Base-by-base conservation (phyloP, 2,113 vertebrate species). In the Actenoides hombroni region DNA sequence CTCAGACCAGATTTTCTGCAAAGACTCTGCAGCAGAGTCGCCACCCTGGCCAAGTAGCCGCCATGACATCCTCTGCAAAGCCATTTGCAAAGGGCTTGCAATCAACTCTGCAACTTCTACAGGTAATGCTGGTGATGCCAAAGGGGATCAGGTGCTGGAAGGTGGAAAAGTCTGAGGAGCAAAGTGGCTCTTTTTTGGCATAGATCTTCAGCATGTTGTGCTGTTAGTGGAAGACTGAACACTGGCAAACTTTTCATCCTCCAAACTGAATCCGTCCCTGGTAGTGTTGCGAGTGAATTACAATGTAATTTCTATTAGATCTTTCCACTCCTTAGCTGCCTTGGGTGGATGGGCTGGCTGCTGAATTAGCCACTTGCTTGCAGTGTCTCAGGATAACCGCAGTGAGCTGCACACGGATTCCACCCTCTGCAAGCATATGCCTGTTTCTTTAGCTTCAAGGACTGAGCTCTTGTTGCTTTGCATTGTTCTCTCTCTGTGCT, bases 371-470 rank as follows among this genome's bases (percentile, higher is more conserved):
- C 37, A 1, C 51, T 78, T 33, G 48, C 67, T 75, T 12, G 19
- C 35, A 5, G 53, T 16, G 14, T 60, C 70, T 94, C 82, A 48
- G 68, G 54, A 48, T 64, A 69, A 26, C 79, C 57, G 54, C 24
- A 28, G 61, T 53, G 74, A 67, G 57, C 65, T 65, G 70, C 81
- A 86, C 16, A 4, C 61, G 78, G 77, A 31, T 60, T 54, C 89
- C 61, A 67, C 20, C 19, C 23, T 60, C 73, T 35, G 42, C 40
- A 42, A 85, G 61, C 63, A 57, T 69, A 33, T 69, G 57, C 48
- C 48, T 54, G 39, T 67, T 81, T n/a, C 82, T 81, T 20, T 63
- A 74, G 46, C 87, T 82, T 86, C 85, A 51, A 65, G 65, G 84
- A 16, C 74, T 82, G 53, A 56, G 44, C n/a, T 46, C 39, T n/a